Evolutionary conservation across 2,888 invertebrate genomes (phyloP).

Genomic region (Tenthredo mesomela): DNA sequence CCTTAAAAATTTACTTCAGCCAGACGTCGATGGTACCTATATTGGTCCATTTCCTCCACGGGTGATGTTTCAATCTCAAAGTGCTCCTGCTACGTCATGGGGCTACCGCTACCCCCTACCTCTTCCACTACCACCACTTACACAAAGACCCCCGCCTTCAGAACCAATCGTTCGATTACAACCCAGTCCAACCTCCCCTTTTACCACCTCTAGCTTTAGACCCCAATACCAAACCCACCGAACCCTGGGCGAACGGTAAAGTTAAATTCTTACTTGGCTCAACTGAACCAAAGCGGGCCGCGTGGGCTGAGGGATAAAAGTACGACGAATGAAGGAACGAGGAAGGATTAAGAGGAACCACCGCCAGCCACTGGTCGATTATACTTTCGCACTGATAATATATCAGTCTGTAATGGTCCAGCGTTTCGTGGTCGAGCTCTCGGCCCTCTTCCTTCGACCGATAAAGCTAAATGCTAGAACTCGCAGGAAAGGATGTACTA

Average conservation of each 20-base stretch:
- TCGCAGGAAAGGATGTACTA: constrained; percentile 37
- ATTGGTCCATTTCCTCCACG: constrained; percentile 46
- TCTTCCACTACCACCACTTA: constrained; percentile 19
- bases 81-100: constrained; percentile 39
- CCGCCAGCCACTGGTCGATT: constrained; percentile 64
- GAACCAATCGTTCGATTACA: constrained; percentile 55
- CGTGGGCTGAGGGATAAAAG: constrained; percentile 51
- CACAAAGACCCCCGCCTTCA: constrained; percentile 16
- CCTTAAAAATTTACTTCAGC: constrained; percentile 58
- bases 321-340: constrained; percentile 47
- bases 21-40: constrained; percentile 26
- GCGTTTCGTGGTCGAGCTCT: constrained; percentile 43
- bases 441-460: constrained; percentile 56
- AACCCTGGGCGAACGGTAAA: constrained; percentile 58
- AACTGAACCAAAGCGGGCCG: constrained; percentile 55
- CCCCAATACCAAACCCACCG: constrained; percentile 20
- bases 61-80: constrained; percentile 50
- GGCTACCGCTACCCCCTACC: neutral
- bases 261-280: constrained; percentile 62
- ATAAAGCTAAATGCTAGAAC: constrained; percentile 63
- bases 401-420: constrained; percentile 73
- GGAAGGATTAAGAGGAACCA: constrained; percentile 61
- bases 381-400: constrained; percentile 73
- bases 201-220: constrained; percentile 27
- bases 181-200: constrained; percentile 51